Base-by-base conservation (phyloP, 2,113 vertebrate genomes). In the Gymnobelideus leadbeateri region DNA sequence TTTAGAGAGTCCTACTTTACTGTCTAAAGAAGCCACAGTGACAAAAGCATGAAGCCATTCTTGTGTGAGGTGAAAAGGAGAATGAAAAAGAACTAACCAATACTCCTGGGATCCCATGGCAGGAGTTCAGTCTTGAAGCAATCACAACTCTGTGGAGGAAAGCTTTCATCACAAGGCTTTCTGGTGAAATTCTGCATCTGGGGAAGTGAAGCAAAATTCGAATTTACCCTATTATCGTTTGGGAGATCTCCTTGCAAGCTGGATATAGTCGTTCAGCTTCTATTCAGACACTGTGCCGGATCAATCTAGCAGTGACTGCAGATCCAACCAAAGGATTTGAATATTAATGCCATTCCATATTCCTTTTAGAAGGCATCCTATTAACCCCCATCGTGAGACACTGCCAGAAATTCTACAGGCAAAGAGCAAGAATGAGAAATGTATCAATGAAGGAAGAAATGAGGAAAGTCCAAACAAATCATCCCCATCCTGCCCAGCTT, bases 391-490 rank as follows among this genome's bases (percentile, higher is more conserved):
- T 94, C 93, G 16, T 95, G 93, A 92, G 97, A 94, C 92, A 95
- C 91, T 91, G 90, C 90, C 93, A 93, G 91, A 53, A 94, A 96
- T 93, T 57, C 96, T 96, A 92, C 91, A 97, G 93, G 94, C 37
- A 91, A 94, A 95, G 49, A 90, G 24, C 92, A 94, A 94, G 94
- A 96, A 93, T 89, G 11, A 92, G 55, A 95, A 97, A 95, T 91
- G 0, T 92, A 51, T 96, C 51, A 21, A 0, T 89, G 91, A 95
- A 97, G 97, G 95, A 96, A 57, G 10, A 89, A 95, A 95, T 50
- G 89, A 25, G 96, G 89, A 96, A 98, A 97, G 98, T 89, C n/a
- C 93, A 95, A 95, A 96, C 89, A 97, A 97, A 98, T 98, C 91
- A 95, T 90, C 93, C 91, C 96, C 97, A 89, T 93, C 94, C 89